These are phyloP conservation scores for Athene noctua DNA, from an alignment of 2,113 vertebrate species.

Conservation along the genomic window DNA sequence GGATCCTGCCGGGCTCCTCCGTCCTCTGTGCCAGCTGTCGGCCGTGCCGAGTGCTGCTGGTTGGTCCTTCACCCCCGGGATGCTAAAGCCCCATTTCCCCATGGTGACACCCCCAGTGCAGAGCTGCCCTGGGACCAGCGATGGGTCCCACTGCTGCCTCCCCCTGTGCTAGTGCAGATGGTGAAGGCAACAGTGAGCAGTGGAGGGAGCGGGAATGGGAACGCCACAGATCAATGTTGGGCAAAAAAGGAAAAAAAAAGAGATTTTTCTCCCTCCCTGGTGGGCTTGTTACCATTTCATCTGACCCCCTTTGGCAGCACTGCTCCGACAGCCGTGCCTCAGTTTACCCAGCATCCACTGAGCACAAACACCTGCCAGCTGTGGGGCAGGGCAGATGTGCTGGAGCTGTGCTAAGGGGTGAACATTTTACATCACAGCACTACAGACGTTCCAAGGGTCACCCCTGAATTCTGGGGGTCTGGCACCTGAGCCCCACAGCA, in stretches of 20 bases:
- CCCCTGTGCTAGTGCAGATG: accelerated
- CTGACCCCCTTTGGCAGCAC: neutral
- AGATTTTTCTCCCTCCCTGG: too few species aligned
- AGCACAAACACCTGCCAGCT: accelerated
- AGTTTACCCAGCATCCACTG: neutral
- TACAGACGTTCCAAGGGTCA: neutral
- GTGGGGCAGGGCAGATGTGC: accelerated
- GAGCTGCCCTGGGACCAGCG: neutral
- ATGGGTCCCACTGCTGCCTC: accelerated
- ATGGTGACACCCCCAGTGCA: accelerated
- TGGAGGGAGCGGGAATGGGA: accelerated
- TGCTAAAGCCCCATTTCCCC: neutral
- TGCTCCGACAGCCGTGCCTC: neutral
- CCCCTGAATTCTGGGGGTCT: neutral
- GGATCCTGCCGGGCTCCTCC: neutral
- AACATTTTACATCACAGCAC: neutral
- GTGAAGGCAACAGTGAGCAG: neutral
- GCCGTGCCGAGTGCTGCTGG: neutral
- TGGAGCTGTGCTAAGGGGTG: neutral
- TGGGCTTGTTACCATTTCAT: neutral
- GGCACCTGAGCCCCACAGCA: neutral
- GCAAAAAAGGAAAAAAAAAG: neutral
- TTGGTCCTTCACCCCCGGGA: neutral
- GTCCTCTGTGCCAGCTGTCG: accelerated
- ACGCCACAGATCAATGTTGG: accelerated